These are phyloP conservation scores for Pharmacophagus antenor DNA, from an alignment of 2,888 invertebrate species.

Conservation along the genomic window DNA sequence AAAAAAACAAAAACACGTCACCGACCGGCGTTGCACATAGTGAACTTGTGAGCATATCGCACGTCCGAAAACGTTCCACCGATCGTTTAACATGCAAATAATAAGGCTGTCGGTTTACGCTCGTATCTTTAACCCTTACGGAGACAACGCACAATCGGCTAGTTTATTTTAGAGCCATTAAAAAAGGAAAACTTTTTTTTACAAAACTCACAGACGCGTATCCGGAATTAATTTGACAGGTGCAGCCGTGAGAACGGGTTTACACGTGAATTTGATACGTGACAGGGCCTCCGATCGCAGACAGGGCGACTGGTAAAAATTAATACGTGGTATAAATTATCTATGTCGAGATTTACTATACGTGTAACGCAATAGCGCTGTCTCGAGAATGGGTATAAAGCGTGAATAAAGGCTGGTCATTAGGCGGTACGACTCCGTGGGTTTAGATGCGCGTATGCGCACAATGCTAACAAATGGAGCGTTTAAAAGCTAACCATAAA, in stretches of 20 bases:
- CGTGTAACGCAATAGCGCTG: constrained; percentile 57
- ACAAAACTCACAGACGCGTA: constrained; percentile 47
- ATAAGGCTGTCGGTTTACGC: constrained; percentile 14
- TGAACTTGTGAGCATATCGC: background rate
- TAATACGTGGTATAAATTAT: constrained; percentile 71
- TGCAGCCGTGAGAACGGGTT: constrained; percentile 61
- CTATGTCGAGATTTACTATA: constrained; percentile 59
- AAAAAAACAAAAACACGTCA: constrained; percentile 14
- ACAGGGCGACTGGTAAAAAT: constrained; percentile 67
- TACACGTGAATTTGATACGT: constrained; percentile 64
- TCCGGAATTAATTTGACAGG: constrained; percentile 66
- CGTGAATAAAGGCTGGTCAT: constrained; percentile 62
- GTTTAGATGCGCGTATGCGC: constrained; percentile 6
- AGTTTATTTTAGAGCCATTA: constrained; percentile 34
- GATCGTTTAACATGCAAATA: constrained; percentile 15
- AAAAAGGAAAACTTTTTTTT: constrained; percentile 50
- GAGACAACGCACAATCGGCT: constrained; percentile 6
- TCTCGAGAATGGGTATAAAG: constrained; percentile 51
- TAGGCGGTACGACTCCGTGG: constrained; percentile 42
- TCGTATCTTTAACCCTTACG: constrained; percentile 19
- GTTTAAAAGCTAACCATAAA: constrained; percentile 8
- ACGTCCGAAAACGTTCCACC: background rate
- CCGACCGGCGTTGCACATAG: background rate
- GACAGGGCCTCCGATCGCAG: constrained; percentile 56
- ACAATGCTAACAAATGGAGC: constrained; percentile 5